Evolutionary conservation across 2,113 vertebrate genomes (phyloP).

Genomic region (Struthio camelus): DNA sequence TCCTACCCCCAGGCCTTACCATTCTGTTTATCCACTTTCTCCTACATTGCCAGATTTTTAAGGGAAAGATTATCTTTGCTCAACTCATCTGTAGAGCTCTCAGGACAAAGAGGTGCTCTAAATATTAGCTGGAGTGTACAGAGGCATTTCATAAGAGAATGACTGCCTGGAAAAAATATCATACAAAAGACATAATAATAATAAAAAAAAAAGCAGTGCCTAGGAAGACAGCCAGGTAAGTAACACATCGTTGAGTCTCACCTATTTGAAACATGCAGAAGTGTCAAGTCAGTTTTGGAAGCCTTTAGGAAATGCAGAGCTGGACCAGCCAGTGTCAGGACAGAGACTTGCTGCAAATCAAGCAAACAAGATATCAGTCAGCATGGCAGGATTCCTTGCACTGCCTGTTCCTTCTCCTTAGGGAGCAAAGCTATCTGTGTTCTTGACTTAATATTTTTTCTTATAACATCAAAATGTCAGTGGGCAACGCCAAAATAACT

Average conservation of each 20-base stretch:
- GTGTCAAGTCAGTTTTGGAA: not conserved
- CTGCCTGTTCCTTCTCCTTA: not conserved
- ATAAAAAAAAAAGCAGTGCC: not conserved
- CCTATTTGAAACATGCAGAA: not conserved
- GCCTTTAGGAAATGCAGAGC: not conserved
- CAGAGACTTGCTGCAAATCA: not conserved
- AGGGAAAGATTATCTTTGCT: not conserved
- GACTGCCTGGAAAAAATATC: not conserved
- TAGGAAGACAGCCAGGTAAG: not conserved
- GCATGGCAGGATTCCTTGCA: accelerated
- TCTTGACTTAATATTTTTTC: no score
- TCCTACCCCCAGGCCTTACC: not conserved
- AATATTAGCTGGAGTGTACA: not conserved
- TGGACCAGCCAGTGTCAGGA: not conserved
- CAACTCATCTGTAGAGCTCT: not conserved
- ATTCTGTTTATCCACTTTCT: not conserved
- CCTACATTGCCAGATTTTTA: not conserved
- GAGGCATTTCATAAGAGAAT: not conserved
- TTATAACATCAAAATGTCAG: not conserved
- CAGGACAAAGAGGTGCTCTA: not conserved
- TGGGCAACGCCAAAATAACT: not conserved
- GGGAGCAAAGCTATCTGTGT: not conserved
- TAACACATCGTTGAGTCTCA: not conserved
- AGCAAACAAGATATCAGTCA: not conserved
- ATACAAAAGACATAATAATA: not conserved